Evolutionary conservation across 1,140 invertebrate genomes (phyloP), one percentile per base, ranked within the genome.

Genomic region (Cylas formicarius): DNA sequence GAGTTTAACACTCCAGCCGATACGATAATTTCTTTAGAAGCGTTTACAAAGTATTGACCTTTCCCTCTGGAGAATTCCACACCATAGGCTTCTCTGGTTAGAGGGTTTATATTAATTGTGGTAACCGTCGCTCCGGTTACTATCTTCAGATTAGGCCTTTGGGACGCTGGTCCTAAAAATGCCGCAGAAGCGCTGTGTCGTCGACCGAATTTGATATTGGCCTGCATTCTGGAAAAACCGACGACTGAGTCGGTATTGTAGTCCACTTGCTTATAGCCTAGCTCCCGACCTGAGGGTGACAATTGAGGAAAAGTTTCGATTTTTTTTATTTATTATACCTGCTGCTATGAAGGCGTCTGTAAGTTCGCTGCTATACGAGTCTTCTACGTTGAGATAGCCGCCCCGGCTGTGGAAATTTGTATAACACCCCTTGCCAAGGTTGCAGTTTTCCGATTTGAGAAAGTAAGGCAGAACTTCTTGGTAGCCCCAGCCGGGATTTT

Each of bases 391-490:
- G 11, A 84, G 57, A 19, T 76, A 74, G 0, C 76, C 76, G 6
- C 35, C 50, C 2, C 20, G 42, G 18, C 38, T 34, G 28, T 49
- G 43, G 18, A 48, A 52, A 74, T 69, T 61, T 88, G 77, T 46
- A 18, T 54, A 51, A n/a, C 42, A 40, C 9, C 29, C 27, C 26
- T 70, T 24, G n/a, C 37, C 68, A 5, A 82, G 74, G 24, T 66
- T 70, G 58, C 81, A 78, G 52, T 82, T 74, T 67, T 85, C 80
- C 0, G 76, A 70, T 61, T 82, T 82, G 48, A 80, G 75, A 57
- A 90, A 91, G 57, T 89, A 90, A 23, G 84, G 84, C 14, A 91
- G 68, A 29, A 93, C 75, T 16, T 81, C 81, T 20, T 81, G 73
- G 38, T 87, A 84, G 11, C 80, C 72, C 75, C 87, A 90, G 10